Evolutionary conservation across 2,113 vertebrate species (phyloP).

Genomic region (Cyprinodon tularosa): DNA sequence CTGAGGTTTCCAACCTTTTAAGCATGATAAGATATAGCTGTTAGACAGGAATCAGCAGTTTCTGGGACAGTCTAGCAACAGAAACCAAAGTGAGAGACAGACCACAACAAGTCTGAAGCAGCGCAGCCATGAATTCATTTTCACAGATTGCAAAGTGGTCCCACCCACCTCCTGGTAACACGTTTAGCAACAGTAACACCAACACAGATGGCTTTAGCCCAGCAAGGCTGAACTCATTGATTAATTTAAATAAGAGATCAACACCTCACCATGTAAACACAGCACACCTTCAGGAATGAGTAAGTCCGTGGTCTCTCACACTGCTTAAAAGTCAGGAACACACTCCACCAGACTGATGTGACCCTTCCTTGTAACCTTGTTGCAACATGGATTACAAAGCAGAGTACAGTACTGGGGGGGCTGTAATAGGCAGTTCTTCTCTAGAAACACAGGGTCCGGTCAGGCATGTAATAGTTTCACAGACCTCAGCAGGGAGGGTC

Average conservation of each 20-base stretch:
- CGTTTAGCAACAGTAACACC: constrained; percentile 41
- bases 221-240: constrained; percentile 31
- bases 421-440: constrained; percentile 12
- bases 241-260: constrained; percentile 58
- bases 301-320: constrained; percentile 42
- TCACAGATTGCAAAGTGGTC: constrained; percentile 54
- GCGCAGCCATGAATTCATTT: constrained; percentile 33
- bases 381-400: constrained; percentile 21
- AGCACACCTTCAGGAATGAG: constrained; percentile 29
- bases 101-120: constrained; percentile 32
- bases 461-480: constrained; percentile 59
- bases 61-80: constrained; percentile 24
- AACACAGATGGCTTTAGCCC: constrained; percentile 67
- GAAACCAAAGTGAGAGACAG: constrained; percentile 36
- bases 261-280: constrained; percentile 49
- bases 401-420: constrained; percentile 16
- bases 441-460: constrained; percentile 22
- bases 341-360: constrained; percentile 28
- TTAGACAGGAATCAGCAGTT: constrained; percentile 11
- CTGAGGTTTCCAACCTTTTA: neutral
- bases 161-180: constrained; percentile 48
- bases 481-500: constrained; percentile 29
- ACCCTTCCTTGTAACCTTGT: constrained; percentile 40
- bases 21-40: constrained; percentile 13
- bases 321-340: constrained; percentile 51